phyloP scores from a whole-genome alignment of 2,888 invertebrate genomes.

The Caenorhabditis angaria region DNA sequence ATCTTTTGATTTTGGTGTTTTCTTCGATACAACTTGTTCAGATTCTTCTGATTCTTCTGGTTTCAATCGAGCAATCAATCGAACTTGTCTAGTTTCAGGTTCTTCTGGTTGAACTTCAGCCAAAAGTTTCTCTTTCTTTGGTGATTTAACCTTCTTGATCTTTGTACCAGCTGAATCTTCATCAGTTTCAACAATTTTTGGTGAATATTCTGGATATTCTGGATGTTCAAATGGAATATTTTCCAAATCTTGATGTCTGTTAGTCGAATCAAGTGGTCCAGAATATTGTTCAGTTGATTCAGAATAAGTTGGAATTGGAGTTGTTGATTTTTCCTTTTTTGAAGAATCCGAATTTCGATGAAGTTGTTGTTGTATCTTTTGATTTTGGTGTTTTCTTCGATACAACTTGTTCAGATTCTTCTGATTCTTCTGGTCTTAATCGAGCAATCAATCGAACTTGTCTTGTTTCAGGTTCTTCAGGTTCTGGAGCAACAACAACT shows the following conservation, averaged over 20 bases:
- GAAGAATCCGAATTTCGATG: too few relatives aligned
- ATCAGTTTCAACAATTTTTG: conserved; percentile 23
- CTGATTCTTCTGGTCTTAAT: too few relatives aligned
- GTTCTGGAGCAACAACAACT: too few relatives aligned
- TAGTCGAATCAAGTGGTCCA: conserved; percentile 31
- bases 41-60: conserved; percentile 18
- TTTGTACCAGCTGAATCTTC: conserved; percentile 22
- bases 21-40: conserved; percentile 18
- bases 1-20: conserved; percentile 16
- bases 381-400: too few relatives aligned
- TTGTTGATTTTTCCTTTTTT: conserved; percentile 5
- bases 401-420: too few relatives aligned
- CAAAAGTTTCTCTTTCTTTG: conserved; percentile 13
- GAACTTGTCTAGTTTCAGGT: conserved; percentile 20
- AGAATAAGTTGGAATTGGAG: conserved; percentile 9
- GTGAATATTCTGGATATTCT: conserved; percentile 21
- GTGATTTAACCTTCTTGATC: conserved; percentile 14
- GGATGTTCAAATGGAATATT: conserved; percentile 23
- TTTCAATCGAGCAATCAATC: conserved; percentile 19
- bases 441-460: too few relatives aligned
- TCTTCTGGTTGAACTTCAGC: conserved; percentile 14
- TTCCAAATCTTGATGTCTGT: conserved; percentile 30
- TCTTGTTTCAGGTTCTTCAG: too few relatives aligned
- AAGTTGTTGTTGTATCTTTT: too few relatives aligned
- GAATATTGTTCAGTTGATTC: conserved; percentile 14